phyloP scores from a whole-genome alignment of 2,113 vertebrate genomes.

The Irena cyanogastra region DNA sequence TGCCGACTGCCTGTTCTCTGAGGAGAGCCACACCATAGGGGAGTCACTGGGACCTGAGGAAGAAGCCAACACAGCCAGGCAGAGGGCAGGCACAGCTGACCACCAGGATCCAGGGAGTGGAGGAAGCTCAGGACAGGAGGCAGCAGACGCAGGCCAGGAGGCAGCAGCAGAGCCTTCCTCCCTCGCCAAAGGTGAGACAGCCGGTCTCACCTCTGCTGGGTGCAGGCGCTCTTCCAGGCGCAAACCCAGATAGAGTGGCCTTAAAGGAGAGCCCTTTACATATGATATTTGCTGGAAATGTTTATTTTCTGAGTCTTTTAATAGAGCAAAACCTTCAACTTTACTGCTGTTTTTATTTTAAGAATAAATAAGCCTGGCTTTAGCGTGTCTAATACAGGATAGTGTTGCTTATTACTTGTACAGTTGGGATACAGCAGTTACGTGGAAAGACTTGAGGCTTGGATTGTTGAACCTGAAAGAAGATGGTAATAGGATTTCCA shows the following conservation, averaged over 20 bases:
- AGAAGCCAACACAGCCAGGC: neutral
- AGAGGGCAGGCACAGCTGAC: neutral
- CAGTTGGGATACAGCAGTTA: neutral
- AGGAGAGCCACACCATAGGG: neutral
- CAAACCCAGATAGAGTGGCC: constrained; percentile 60
- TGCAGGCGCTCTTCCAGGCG: constrained; percentile 63
- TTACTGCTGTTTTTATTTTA: constrained; percentile 65
- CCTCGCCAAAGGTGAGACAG: constrained; percentile 18
- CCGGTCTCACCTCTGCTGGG: neutral
- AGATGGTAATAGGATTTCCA: neutral
- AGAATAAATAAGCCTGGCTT: constrained; percentile 65
- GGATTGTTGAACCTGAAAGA: neutral
- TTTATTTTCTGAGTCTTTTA: constrained; percentile 61
- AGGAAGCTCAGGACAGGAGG: neutral
- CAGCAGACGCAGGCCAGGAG: neutral
- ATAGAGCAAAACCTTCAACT: constrained; percentile 48
- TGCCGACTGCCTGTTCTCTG: neutral
- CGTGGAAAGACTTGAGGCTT: neutral
- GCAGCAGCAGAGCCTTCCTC: neutral
- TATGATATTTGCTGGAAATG: constrained; percentile 26
- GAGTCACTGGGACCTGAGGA: neutral
- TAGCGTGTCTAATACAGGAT: constrained; percentile 45
- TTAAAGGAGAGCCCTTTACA: constrained; percentile 22
- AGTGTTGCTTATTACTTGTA: constrained; percentile 13
- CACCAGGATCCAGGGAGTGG: neutral